A percentile compares a stretch with the other conserved stretches of the same genome.
phyloP scores from a whole-genome alignment of 2,113 vertebrate genomes.

The Macroglossus sobrinus region DNA sequence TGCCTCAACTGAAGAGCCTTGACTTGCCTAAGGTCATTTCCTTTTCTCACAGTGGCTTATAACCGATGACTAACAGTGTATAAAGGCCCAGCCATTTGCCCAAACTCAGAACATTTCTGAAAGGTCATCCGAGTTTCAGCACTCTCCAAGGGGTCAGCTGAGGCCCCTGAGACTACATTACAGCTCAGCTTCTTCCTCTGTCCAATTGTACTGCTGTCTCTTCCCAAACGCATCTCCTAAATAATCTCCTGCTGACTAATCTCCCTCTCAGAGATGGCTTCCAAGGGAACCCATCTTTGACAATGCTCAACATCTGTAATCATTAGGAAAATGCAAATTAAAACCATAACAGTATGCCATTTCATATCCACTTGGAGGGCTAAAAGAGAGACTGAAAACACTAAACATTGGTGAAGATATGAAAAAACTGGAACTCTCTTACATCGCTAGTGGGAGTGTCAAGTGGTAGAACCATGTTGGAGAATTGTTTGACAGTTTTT shows the following conservation, averaged over 20 bases:
- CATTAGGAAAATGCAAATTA: background rate
- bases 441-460: background rate
- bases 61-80: background rate
- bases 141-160: background rate
- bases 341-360: background rate
- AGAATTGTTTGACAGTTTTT: background rate
- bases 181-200: background rate
- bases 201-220: background rate
- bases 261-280: background rate
- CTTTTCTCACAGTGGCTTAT: background rate
- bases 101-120: background rate
- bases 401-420: background rate
- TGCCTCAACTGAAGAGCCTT: background rate
- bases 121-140: background rate
- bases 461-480: background rate
- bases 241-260: background rate
- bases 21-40: background rate
- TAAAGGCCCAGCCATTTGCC: background rate
- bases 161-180: background rate
- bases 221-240: background rate
- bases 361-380: background rate
- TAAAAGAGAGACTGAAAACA: background rate
- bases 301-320: background rate
- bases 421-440: background rate
- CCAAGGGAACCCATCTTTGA: background rate